A percentile compares a stretch with the other conserved stretches of the same genome.
These are phyloP conservation scores for Pyrocephalus nanus DNA, from an alignment of 2,797 vertebrate genomes.

Conservation along the genomic window DNA sequence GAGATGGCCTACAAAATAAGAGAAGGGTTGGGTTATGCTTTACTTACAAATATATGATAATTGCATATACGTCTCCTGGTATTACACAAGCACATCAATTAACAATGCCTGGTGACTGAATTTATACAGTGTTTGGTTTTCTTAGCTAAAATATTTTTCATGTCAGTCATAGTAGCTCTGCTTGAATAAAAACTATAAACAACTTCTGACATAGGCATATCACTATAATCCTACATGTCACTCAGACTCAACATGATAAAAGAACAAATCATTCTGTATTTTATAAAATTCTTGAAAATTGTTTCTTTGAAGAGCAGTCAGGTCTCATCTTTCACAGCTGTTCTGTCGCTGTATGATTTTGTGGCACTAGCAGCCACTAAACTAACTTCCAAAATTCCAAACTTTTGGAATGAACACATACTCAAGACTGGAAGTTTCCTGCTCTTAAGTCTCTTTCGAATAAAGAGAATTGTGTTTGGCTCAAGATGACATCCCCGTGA, in stretches of 20 bases:
- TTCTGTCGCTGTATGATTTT: neutral
- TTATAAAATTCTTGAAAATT: neutral
- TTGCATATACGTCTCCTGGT: neutral
- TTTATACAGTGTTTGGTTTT: too few relatives aligned
- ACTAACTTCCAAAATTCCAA: neutral
- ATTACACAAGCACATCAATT: neutral
- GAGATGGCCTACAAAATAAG: neutral
- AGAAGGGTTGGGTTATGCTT: neutral
- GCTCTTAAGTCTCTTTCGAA: neutral
- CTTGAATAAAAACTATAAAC: neutral
- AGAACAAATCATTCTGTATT: neutral
- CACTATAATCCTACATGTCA: neutral
- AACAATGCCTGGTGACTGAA: neutral
- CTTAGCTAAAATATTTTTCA: neutral
- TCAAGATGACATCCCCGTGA: neutral
- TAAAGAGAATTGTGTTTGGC: neutral
- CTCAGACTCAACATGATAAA: neutral
- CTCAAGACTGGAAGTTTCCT: neutral
- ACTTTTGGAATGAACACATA: neutral
- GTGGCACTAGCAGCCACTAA: neutral
- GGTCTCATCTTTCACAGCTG: neutral
- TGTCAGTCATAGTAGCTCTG: neutral
- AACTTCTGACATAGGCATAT: neutral
- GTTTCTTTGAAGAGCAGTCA: neutral
- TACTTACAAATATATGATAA: neutral